A percentile compares a stretch with the other conserved stretches of the same genome.
phyloP scores from a whole-genome alignment of 64 coral and sea anemone genomes.

The Stylophora pistillata region DNA sequence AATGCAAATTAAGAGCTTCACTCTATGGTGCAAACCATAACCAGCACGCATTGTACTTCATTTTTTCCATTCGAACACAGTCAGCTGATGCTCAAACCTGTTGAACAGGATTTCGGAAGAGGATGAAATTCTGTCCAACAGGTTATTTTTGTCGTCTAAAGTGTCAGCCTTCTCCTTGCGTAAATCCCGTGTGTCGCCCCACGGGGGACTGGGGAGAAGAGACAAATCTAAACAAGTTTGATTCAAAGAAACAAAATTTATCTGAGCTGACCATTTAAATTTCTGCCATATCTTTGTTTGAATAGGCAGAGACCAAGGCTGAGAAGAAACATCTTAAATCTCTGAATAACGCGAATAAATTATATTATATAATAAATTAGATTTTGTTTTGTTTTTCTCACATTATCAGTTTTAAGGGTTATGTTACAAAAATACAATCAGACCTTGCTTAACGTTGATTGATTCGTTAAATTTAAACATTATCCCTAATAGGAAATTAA shows the following conservation, averaged over 20 bases:
- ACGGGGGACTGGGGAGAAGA: too few species aligned
- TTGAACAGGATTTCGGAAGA: neutral
- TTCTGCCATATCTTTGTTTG: neutral
- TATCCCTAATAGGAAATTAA: neutral
- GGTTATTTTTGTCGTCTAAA: too few species aligned
- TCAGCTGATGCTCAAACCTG: conserved; percentile 20
- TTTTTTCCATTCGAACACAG: neutral
- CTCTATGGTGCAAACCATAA: neutral
- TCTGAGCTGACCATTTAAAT: neutral
- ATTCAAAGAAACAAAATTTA: too few species aligned
- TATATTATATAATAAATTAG: conserved; percentile 34
- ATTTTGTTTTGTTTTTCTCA: neutral
- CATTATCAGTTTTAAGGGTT: neutral
- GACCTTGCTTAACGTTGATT: neutral
- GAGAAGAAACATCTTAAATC: neutral
- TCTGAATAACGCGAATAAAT: neutral
- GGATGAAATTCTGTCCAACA: neutral
- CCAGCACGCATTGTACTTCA: neutral
- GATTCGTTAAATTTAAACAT: neutral
- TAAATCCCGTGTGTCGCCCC: too few species aligned
- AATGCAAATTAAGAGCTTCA: conserved; percentile 2
- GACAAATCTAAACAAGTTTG: too few species aligned
- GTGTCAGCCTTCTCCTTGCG: too few species aligned
- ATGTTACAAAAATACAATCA: neutral
- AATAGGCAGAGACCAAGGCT: neutral